Base-by-base conservation (phyloP, 2,797 vertebrate species). In the Carduelis carduelis region DNA sequence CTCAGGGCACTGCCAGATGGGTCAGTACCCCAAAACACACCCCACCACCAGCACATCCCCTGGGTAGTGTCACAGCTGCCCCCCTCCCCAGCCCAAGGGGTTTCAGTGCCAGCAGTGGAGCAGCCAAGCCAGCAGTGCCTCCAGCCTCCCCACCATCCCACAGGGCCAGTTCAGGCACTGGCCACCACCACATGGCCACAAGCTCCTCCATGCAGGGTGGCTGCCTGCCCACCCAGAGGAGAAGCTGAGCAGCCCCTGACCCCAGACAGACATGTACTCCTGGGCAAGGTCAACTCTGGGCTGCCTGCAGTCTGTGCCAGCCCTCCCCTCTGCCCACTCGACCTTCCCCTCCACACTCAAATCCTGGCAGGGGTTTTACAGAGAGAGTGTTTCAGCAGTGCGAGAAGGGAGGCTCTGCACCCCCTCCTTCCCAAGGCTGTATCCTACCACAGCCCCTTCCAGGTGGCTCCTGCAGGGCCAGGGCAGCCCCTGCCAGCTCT, bases 241-340 rank as follows among this genome's bases (percentile, higher is more conserved):
- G 34, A 3, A 0, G 47, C 26, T 44, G 63, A 72, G 56, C n/a
- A 43, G 50, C 32, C 26, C 57, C 47, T 8, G 3, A 3, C 32
- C 39, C 37, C 74, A 46, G 19, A 14, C 3, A 1, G 13, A 15
- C 47, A 2, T 2, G 18, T 1, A 2, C 14, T 24, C 39, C 39
- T 1, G 2, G 22, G 7, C n/a, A 46, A 65, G 34, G 39, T 43
- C 34, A 91, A 2, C 41, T 44, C 49, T 10, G 32, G 35, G 57
- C 53, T 55, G 28, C 49, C 65, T 49, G 66, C 53, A 32, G 12
- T 8, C 28, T 12, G 32, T 43, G 22, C 41, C 61, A 69, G 46
- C 14, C 46, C 32, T 76, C 13, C 11, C 35, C 32, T 78, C 20
- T n/a, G 63, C 28, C 24, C 0, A 0, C 26, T 66, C 8, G 0